A percentile compares a stretch with the other conserved stretches of the same genome.
Evolutionary conservation across 2,113 vertebrate species (phyloP).

Genomic region (Semnornis frantzii): DNA sequence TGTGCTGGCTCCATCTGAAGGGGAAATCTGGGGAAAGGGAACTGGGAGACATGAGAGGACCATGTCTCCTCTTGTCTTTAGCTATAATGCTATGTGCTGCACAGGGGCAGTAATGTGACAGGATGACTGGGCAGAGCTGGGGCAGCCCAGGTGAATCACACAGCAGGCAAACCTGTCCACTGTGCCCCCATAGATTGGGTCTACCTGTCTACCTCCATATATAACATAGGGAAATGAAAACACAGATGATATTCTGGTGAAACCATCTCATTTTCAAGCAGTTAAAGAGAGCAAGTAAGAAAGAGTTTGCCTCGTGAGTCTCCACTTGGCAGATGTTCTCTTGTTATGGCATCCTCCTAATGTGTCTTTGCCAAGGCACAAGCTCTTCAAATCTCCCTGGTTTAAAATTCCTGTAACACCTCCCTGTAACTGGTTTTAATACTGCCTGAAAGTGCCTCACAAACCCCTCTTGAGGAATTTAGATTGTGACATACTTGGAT

Average conservation of each 20-base stretch:
- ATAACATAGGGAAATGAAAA: rapidly evolving
- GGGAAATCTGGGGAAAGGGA: neutral
- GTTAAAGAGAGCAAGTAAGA: neutral
- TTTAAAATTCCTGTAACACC: neutral
- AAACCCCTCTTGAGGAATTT: neutral
- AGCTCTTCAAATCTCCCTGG: neutral
- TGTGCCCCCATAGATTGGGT: rapidly evolving
- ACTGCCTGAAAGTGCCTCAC: neutral
- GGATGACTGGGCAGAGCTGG: neutral
- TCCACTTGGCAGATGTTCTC: neutral
- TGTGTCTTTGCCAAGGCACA: neutral
- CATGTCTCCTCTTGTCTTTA: neutral
- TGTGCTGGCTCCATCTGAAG: rapidly evolving
- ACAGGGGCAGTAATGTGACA: rapidly evolving
- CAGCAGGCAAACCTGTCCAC: neutral
- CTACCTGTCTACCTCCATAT: neutral
- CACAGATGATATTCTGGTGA: neutral
- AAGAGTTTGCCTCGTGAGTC: neutral
- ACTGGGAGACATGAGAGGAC: neutral
- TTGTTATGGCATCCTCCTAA: neutral
- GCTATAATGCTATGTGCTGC: neutral
- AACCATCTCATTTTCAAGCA: neutral
- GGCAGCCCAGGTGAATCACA: neutral
- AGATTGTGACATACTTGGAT: neutral
- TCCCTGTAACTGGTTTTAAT: neutral